Evolutionary conservation across 2,888 invertebrate species (phyloP).

Genomic region (Agrochola lychnidis): DNA sequence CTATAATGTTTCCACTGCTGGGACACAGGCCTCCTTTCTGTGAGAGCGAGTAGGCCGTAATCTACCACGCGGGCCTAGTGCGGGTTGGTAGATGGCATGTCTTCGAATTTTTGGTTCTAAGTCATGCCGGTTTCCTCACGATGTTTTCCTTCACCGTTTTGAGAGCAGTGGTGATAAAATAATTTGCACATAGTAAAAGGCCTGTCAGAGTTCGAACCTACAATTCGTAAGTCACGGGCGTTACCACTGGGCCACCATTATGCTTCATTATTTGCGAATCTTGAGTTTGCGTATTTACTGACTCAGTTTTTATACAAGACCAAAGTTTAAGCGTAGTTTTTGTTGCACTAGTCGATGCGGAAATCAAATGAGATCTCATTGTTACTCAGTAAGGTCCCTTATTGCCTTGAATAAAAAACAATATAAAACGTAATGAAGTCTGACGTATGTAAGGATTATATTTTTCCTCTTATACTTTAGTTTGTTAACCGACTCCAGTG

Average conservation of each 20-base stretch:
- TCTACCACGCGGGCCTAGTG: too few relatives aligned
- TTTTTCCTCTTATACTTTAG: constrained; percentile 65
- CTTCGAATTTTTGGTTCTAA: too few relatives aligned
- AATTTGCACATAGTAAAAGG: too few relatives aligned
- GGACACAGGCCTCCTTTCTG: too few relatives aligned
- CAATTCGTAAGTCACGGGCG: too few relatives aligned
- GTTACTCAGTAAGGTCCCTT: constrained; percentile 62
- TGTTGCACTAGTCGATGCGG: constrained; percentile 34
- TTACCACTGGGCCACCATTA: not conserved
- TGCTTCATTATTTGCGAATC: not conserved
- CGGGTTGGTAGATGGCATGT: too few relatives aligned
- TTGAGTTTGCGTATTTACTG: constrained; percentile 1
- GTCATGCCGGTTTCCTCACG: too few relatives aligned
- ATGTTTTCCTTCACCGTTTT: too few relatives aligned
- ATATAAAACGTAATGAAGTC: constrained; percentile 52
- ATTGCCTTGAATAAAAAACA: constrained; percentile 65
- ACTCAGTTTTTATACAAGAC: constrained; percentile 3
- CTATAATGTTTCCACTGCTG: too few relatives aligned
- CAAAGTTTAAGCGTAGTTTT: constrained; percentile 31
- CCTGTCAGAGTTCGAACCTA: too few relatives aligned
- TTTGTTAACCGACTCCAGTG: constrained; percentile 43
- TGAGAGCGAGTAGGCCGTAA: too few relatives aligned
- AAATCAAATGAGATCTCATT: constrained; percentile 60
- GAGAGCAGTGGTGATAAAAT: too few relatives aligned
- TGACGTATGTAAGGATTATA: constrained; percentile 48